Evolutionary conservation across 1,140 invertebrate genomes (phyloP).

Genomic region (Hermetia illucens): DNA sequence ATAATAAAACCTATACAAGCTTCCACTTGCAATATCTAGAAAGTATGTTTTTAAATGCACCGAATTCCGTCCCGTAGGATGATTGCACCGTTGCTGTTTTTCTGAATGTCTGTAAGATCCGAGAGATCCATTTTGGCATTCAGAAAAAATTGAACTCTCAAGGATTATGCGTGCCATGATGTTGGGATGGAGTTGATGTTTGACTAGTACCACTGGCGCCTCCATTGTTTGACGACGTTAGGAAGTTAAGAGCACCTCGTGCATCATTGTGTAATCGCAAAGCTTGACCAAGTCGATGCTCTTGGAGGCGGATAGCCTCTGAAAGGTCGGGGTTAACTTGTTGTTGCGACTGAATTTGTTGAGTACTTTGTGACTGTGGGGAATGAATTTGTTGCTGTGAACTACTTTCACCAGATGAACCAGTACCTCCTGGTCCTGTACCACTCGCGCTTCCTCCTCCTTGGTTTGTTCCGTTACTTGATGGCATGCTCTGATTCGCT

Average conservation of each 20-base stretch:
- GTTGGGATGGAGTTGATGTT: constrained; percentile 37
- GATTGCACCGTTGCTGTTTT: neutral
- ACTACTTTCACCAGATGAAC: no score
- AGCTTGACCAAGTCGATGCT: constrained; percentile 67
- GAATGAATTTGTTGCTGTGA: constrained; percentile 21
- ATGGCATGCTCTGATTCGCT: no score
- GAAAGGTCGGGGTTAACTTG: constrained; percentile 42
- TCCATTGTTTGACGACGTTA: constrained; percentile 1
- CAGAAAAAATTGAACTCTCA: constrained; percentile 49
- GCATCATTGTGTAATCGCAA: constrained; percentile 53
- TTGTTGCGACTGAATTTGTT: constrained; percentile 14
- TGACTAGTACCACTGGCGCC: constrained; percentile 41
- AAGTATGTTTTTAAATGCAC: neutral
- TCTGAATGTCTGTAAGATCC: neutral
- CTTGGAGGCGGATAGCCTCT: constrained; percentile 61
- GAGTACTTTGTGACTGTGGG: constrained; percentile 2
- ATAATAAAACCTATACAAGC: no score
- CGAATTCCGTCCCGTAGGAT: neutral
- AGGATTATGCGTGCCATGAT: constrained; percentile 31
- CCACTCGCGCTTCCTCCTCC: no score
- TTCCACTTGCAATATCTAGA: neutral
- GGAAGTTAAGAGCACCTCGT: constrained; percentile 8
- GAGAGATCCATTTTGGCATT: constrained; percentile 13
- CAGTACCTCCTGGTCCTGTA: no score
- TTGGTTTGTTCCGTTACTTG: constrained; percentile 14